Conservation (phyloP, 2,113 vertebrate species). For the Cottus gobio region DNA sequence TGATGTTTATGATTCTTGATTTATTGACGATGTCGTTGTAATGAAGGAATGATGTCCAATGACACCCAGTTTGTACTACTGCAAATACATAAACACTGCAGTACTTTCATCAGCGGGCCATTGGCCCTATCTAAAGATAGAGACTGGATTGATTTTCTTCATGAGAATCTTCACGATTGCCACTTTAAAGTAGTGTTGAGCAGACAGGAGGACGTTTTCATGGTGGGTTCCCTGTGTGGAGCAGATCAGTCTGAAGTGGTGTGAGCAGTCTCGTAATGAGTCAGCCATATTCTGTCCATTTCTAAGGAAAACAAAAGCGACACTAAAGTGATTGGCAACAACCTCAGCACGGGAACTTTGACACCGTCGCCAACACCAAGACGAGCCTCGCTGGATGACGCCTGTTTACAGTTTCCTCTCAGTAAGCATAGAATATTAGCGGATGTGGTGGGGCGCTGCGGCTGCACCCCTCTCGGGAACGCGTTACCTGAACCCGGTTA, state of each 20-base stretch:
- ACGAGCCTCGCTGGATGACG: background rate
- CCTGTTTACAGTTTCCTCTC: conserved; percentile 53
- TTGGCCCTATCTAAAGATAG: too few relatives aligned
- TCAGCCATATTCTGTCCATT: conserved; percentile 39
- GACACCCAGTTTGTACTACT: too few relatives aligned
- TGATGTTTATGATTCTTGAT: background rate
- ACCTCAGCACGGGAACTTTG: conserved; percentile 24
- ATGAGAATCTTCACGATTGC: background rate
- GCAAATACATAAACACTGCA: too few relatives aligned
- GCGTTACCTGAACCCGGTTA: conserved; percentile 41
- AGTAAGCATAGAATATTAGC: conserved; percentile 24
- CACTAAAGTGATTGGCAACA: background rate
- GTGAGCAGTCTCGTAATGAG: conserved; percentile 24
- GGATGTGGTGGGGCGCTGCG: conserved; percentile 69
- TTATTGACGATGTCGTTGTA: too few relatives aligned
- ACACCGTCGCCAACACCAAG: conserved; percentile 38
- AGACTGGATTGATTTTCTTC: background rate
- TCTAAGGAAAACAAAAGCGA: conserved; percentile 74
- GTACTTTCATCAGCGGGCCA: too few relatives aligned
- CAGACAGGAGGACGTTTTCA: background rate
- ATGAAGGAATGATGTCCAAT: too few relatives aligned
- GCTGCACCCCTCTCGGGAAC: conserved; percentile 27
- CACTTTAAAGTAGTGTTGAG: background rate
- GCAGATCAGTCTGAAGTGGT: background rate
- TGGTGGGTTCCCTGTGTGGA: too few relatives aligned